Evolutionary conservation across 2,888 invertebrate genomes (phyloP), one percentile per base, ranked within the genome.

Genomic region (Seira ritae): DNA sequence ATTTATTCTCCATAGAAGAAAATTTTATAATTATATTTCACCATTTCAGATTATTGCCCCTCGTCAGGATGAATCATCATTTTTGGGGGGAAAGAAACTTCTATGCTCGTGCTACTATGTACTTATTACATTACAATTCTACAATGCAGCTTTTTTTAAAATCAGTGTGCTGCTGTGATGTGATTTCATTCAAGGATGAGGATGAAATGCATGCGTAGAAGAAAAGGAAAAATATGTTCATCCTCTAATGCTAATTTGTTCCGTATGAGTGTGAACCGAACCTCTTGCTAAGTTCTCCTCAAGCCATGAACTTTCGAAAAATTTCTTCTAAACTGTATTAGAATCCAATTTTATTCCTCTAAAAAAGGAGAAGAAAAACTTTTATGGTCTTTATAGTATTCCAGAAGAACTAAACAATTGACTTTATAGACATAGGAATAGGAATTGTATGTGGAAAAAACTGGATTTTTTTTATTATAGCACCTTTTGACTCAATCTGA

Each of bases 11-110:
- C 70, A 15, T 55, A 55, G 20, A 37, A 76, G 55, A 72, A 71
- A 80, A 69, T 73, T 73, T 77, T 81, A 81, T 81, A 81, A 81
- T 81, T 82, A 66, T 10, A 73, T 82, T 80, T 76, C 66, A 76
- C 77, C 77, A 77, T 60, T 31, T 65, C 66, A 60, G 46, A 77
- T 77, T 77, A 77, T 62, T 83, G 73, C 72, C 23, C 67, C 20
- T 76, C 74, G 69, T 71, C 23, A 60, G 69, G 83, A 83, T 83
- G 78, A 78, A 79, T 78, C 78, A 83, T 79, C 67, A 67, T 67
- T 67, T 67, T 67, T 20, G 20, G 20, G 20, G 67, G 31, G 23
- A 19, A 65, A 24, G 67, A 3, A 8, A 8, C 67, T 55, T 55
- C 15, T 55, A 55, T 31, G 31, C 3, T 4, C 31, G 31, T 31